Evolutionary conservation across 2,888 invertebrate genomes (phyloP).

Genomic region (Chloromyia formosa): DNA sequence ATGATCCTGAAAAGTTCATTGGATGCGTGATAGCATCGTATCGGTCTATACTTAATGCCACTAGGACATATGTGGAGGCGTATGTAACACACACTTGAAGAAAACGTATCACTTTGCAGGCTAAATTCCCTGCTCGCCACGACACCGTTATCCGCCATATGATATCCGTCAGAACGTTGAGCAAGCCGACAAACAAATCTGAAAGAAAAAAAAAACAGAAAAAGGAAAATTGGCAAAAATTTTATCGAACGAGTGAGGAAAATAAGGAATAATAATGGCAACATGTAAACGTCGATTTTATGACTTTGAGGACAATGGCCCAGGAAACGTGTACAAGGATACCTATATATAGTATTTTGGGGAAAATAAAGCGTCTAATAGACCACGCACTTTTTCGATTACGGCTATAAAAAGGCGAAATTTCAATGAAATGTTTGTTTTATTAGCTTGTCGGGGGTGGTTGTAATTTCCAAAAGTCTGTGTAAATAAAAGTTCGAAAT

Average conservation of each 20-base stretch:
- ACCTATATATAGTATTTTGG: too few species aligned
- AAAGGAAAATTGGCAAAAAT: slow-evolving; percentile 55
- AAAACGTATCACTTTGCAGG: slow-evolving; percentile 88
- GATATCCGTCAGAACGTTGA: slow-evolving; percentile 89
- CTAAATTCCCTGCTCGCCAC: slow-evolving; percentile 88
- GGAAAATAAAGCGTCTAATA: slow-evolving; percentile 3
- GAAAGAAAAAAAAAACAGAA: slow-evolving; percentile 63
- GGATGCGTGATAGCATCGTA: slow-evolving; percentile 94
- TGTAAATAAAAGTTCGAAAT: neutral
- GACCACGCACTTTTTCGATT: slow-evolving; percentile 30
- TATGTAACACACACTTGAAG: slow-evolving; percentile 89
- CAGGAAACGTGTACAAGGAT: neutral
- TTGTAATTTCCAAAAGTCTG: too few species aligned
- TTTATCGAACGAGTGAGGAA: neutral
- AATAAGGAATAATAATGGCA: slow-evolving; percentile 1
- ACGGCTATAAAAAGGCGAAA: slow-evolving; percentile 12
- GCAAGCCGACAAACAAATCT: slow-evolving; percentile 86
- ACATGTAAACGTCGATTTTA: slow-evolving; percentile 7
- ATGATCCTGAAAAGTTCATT: slow-evolving; percentile 94
- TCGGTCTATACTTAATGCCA: slow-evolving; percentile 90
- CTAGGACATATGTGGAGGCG: slow-evolving; percentile 91
- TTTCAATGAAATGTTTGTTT: slow-evolving; percentile 10
- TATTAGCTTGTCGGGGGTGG: slow-evolving; percentile 15
- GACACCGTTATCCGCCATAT: slow-evolving; percentile 88
- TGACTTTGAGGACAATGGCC: neutral